phyloP scores from a whole-genome alignment of 2,888 invertebrate species.

The Caradrina kadenii region DNA sequence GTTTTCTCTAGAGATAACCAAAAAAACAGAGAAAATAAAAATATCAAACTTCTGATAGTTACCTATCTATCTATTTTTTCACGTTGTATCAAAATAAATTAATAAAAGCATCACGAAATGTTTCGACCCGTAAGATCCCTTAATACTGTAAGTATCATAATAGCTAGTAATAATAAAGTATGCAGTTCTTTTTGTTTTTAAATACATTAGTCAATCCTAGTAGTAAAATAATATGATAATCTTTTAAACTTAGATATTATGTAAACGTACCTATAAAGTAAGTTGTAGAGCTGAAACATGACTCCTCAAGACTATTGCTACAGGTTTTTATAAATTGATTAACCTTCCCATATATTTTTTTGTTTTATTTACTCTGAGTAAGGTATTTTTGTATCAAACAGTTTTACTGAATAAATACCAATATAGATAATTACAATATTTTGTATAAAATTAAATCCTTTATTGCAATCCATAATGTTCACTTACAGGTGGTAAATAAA shows the following conservation, averaged over 20 bases:
- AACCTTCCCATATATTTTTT: not conserved
- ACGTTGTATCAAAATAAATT: not conserved
- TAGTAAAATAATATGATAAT: not conserved
- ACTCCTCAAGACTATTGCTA: not conserved
- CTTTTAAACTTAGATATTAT: not conserved
- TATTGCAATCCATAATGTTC: too few species aligned
- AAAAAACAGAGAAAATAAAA: slow-evolving; percentile 6
- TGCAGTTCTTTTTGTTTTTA: not conserved
- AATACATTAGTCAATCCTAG: not conserved
- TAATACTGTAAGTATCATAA: slow-evolving; percentile 48
- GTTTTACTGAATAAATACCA: too few species aligned
- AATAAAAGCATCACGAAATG: slow-evolving; percentile 36
- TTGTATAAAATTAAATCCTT: too few species aligned
- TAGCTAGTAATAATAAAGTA: not conserved
- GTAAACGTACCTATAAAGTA: not conserved
- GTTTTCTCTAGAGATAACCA: slow-evolving; percentile 4
- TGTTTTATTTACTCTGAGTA: not conserved
- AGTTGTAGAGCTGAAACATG: not conserved
- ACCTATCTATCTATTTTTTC: not conserved
- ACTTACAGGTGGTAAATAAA: too few species aligned
- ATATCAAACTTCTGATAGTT: not conserved
- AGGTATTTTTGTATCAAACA: slow-evolving; percentile 5
- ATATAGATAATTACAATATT: too few species aligned
- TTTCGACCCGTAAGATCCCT: slow-evolving; percentile 55
- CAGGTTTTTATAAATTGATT: not conserved